Evolutionary conservation across 2,888 invertebrate genomes (phyloP).

Genomic region (Hyposoter dolosus): DNA sequence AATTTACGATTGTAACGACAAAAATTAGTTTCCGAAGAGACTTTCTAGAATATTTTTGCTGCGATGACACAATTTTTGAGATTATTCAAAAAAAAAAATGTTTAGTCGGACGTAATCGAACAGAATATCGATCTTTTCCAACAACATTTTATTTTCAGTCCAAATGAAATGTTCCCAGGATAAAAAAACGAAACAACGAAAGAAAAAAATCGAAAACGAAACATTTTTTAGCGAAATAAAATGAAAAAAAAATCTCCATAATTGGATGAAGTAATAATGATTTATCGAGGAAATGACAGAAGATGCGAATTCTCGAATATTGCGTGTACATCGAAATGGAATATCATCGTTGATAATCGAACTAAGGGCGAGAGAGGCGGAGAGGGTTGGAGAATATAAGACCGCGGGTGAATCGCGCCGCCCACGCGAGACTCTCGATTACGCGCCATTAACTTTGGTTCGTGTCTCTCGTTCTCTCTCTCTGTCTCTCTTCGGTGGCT

Average conservation of each 20-base stretch:
- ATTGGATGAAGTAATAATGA: background rate
- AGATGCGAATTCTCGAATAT: background rate
- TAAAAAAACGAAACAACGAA: background rate
- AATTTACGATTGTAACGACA: no score
- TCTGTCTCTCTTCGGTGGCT: conserved; percentile 51
- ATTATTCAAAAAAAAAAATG: no score
- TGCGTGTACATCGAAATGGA: conserved; percentile 29
- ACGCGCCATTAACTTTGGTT: conserved; percentile 72
- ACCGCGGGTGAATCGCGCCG: conserved; percentile 69
- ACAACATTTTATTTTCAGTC: no score
- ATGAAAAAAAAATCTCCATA: background rate
- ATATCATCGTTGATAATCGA: conserved; percentile 1
- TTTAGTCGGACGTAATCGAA: no score
- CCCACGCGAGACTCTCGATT: conserved; percentile 72
- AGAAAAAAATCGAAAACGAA: background rate
- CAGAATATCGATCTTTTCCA: no score
- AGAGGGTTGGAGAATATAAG: conserved; percentile 1
- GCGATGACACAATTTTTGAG: no score
- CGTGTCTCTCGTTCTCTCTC: conserved; percentile 51
- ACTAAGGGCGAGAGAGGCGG: background rate
- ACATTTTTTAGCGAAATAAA: background rate
- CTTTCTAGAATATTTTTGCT: no score
- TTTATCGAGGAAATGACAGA: background rate
- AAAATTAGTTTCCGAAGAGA: no score
- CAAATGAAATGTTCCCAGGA: background rate